Base-by-base conservation (phyloP, 2,888 invertebrate species). In the Lasioglossum vierecki region DNA sequence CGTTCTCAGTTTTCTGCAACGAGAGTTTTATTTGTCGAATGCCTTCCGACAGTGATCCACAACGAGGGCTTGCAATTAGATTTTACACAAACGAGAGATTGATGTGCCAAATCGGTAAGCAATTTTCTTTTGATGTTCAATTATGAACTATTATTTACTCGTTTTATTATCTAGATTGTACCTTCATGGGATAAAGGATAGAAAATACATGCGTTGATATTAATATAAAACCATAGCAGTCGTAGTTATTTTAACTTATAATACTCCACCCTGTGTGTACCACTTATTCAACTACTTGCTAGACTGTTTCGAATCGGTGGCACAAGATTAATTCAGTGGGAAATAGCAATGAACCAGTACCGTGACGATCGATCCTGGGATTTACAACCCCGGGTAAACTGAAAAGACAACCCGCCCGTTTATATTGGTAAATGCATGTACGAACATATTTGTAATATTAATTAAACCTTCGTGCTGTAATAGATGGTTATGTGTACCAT, bases 1-100 rank as follows among this genome's bases (percentile, higher is more conserved):
- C 46, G 57, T 72, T 76, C 70, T 26, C 35, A 49, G 60, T 13
- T 15, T 22, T 53, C 39, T 44, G 15, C n/a, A 8, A 15, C 46
- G 15, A 73, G 26, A 35, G n/a, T 75, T 76, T 57, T 72, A 76
- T 80, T 73, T 76, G 76, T 84, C 4, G 39, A 72, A 5, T 30
- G 57, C 53, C n/a, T 46, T 79, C 46, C 18, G 3, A 46, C 13
- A 18, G 26, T 75, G 60, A 39, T 39, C 30, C 39, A 57, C 18
- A 46, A 75, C 39, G 66, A 66, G 1, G 3, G 8, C 4, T 18
- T 4, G 22, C 13, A 1, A 39, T 11, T 15, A 9, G 11, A n/a
- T 63, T 71, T 41, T n/a, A 15, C 75, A 44, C 30, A n/a, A 26
- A 22, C 39, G 15, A 18, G 35, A 44, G 53, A 35, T 39, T 57